These are phyloP conservation scores for Contarinia nasturtii DNA, from an alignment of 1,140 invertebrate species.

Conservation along the genomic window DNA sequence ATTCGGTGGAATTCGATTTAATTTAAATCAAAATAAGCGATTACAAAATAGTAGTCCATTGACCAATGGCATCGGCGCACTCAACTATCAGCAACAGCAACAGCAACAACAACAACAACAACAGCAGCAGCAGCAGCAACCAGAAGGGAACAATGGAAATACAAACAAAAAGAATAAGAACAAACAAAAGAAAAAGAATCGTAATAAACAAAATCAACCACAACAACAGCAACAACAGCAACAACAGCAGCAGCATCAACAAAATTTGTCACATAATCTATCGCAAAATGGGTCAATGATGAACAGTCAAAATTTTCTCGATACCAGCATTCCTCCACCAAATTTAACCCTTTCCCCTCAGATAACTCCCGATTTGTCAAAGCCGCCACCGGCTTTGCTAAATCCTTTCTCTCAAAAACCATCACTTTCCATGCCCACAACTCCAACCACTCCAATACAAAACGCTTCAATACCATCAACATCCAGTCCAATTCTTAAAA, in stretches of 20 bases:
- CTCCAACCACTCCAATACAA: background rate
- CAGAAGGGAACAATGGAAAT: constrained; percentile 47
- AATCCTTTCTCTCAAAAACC: constrained; percentile 12
- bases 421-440: constrained; percentile 9
- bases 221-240: constrained; percentile 2
- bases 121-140: constrained; percentile 15
- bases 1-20: constrained; percentile 23
- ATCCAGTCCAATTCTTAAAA: constrained; percentile 13
- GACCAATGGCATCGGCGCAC: constrained; percentile 11
- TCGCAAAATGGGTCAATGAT: constrained; percentile 1
- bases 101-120: constrained; percentile 8
- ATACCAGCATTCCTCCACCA: constrained; percentile 7
- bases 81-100: constrained; percentile 9
- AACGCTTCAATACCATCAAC: constrained; percentile 3
- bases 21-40: constrained; percentile 21
- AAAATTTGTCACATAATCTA: too few species aligned
- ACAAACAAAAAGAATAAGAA: constrained; percentile 48
- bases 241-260: constrained; percentile 7
- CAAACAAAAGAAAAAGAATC: constrained; percentile 26
- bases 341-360: constrained; percentile 5
- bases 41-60: constrained; percentile 16
- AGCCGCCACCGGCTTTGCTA: constrained; percentile 7
- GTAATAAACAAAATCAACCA: constrained; percentile 13
- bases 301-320: constrained; percentile 3
- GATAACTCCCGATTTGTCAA: constrained; percentile 6